Conservation (phyloP, 2,797 vertebrate genomes). For the Sciurus carolinensis region DNA sequence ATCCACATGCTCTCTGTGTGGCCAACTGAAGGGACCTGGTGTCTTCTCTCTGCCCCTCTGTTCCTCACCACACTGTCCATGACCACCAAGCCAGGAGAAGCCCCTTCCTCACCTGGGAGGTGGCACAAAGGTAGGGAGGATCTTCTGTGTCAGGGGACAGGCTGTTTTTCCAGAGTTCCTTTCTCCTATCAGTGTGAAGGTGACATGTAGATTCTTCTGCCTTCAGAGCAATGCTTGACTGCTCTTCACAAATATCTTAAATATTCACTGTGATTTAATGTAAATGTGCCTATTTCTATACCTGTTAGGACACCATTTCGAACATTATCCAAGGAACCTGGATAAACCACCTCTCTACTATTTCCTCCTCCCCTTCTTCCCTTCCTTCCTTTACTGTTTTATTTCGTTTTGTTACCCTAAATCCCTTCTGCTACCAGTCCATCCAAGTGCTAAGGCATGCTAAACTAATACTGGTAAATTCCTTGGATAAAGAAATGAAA, state of each 20-base stretch:
- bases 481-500: conserved; percentile 55
- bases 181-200: neutral
- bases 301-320: neutral
- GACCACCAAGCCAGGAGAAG: neutral
- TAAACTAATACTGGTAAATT: neutral
- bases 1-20: neutral
- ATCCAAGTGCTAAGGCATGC: neutral
- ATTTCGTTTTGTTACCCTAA: neutral
- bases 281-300: neutral
- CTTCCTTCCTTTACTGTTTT: neutral
- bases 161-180: neutral
- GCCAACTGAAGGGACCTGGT: fast-evolving
- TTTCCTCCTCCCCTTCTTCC: neutral
- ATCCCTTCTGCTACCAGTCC: neutral
- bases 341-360: neutral
- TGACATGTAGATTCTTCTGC: neutral
- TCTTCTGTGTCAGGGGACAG: fast-evolving
- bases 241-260: neutral
- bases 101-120: neutral
- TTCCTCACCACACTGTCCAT: neutral
- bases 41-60: neutral
- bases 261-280: neutral
- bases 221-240: neutral
- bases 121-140: fast-evolving
- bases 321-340: neutral